These are phyloP conservation scores for Parus major DNA, from an alignment of 2,113 vertebrate species.

Conservation along the genomic window DNA sequence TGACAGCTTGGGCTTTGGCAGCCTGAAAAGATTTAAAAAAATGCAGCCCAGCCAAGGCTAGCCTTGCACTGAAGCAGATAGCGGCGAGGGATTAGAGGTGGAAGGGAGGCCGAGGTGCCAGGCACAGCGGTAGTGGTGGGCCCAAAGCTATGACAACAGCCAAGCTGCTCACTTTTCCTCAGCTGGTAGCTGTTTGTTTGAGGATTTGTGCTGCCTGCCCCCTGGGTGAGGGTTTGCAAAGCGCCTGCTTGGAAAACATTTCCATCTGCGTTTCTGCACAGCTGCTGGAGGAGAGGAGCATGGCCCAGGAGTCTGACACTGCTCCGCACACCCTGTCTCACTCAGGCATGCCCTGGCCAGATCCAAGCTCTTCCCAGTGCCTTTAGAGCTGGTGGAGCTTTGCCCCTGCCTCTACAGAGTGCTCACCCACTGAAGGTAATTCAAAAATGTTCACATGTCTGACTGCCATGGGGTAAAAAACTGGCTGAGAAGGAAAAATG, in stretches of 20 bases:
- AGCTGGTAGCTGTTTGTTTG: neutral
- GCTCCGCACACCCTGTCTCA: fast-evolving
- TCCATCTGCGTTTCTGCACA: neutral
- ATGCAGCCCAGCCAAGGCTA: neutral
- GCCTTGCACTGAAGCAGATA: neutral
- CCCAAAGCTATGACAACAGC: neutral
- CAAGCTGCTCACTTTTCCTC: neutral
- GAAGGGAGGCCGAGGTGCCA: neutral
- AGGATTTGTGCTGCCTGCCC: neutral
- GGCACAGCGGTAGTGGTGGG: neutral
- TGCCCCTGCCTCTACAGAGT: neutral
- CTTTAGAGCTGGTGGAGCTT: neutral
- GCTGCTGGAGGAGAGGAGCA: neutral
- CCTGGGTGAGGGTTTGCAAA: neutral
- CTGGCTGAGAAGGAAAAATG: neutral
- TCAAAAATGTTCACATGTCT: neutral
- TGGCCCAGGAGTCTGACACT: fast-evolving
- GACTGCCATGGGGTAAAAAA: neutral
- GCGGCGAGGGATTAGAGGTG: neutral
- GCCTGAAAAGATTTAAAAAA: neutral
- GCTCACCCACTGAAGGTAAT: neutral
- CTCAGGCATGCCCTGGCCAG: neutral
- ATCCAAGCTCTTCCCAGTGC: neutral
- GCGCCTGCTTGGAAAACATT: neutral
- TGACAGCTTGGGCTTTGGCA: slow-evolving; percentile 44